Evolutionary conservation across 2,797 vertebrate species (phyloP), one percentile per base, ranked within the genome.

Genomic region (Sciurus carolinensis): DNA sequence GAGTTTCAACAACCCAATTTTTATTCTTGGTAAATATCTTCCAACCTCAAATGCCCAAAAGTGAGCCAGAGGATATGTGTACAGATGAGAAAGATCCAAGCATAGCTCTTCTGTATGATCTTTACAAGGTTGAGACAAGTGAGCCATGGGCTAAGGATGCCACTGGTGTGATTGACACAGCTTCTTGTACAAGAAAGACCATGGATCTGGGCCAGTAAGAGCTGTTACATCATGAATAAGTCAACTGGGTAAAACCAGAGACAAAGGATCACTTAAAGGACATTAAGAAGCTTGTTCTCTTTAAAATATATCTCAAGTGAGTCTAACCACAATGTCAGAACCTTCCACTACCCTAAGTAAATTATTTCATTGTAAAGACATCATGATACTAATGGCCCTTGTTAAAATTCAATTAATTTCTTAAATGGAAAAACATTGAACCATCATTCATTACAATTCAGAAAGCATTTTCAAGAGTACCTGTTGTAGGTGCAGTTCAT

Each of bases 331-430:
- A 75, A 8, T 73, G 36, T 50, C 73, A 67, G 42, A 97, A 95
- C 50, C 28, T 3, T 36, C n/a, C 2, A 42, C 52, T 94, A 66
- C 66, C 33, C 28, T 91, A 93, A 87, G 39, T 75, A 71, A 91
- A 66, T 71, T 80, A 89, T 95, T 89, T 80, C 42, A 69, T 71
- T 95, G 36, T 91, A 84, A 94, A 80, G 28, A 62, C 20, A 88
- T 86, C 28, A 62, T 66, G 39, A 88, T 80, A 90, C 18, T 86
- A 89, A 95, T 67, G 71, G 76, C 13, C 18, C 17, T 79, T 17
- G 42, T 92, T 95, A 95, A 95, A 96, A 94, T 73, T 82, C 30
- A 86, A 52, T 92, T 95, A 94, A 87, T 57, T 85, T 85, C 24
- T 87, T 95, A 92, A 95, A 77, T 52, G 50, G 47, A 67, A 94